These are phyloP conservation scores for Peromyscus maniculatus DNA, from an alignment of 2,113 vertebrate species.

Conservation along the genomic window DNA sequence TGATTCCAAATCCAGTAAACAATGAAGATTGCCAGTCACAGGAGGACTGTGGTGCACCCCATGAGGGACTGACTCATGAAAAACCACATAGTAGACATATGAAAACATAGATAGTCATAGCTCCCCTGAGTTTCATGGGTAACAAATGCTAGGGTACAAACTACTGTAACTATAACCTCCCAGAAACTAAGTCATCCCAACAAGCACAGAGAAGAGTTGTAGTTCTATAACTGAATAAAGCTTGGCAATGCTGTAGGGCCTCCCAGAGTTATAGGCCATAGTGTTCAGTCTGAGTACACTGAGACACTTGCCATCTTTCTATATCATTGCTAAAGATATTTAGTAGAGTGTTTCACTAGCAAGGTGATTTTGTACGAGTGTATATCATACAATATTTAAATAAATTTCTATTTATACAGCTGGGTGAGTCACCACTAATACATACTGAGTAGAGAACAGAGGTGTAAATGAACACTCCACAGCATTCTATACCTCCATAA, in stretches of 20 bases:
- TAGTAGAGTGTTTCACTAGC: neutral
- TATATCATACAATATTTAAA: neutral
- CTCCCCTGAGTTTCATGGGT: neutral
- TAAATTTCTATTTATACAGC: neutral
- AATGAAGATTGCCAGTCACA: neutral
- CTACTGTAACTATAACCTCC: neutral
- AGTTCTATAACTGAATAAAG: too few relatives aligned
- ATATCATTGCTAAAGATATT: neutral
- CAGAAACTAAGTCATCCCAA: neutral
- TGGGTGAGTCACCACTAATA: fast-evolving
- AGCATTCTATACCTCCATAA: too few relatives aligned
- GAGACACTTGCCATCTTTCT: neutral
- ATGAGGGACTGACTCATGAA: neutral
- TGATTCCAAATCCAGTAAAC: neutral
- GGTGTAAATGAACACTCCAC: neutral
- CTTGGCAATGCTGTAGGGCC: fast-evolving
- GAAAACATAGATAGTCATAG: fast-evolving
- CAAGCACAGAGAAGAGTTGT: fast-evolving
- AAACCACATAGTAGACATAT: neutral
- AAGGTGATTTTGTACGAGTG: neutral
- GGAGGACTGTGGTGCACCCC: fast-evolving
- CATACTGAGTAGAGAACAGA: neutral
- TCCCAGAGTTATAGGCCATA: fast-evolving
- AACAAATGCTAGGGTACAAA: neutral
- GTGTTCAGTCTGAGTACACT: fast-evolving